Evolutionary conservation across 2,888 invertebrate species (phyloP), one percentile per base, ranked within the genome.

Genomic region (Pristionchus exspectatus): DNA sequence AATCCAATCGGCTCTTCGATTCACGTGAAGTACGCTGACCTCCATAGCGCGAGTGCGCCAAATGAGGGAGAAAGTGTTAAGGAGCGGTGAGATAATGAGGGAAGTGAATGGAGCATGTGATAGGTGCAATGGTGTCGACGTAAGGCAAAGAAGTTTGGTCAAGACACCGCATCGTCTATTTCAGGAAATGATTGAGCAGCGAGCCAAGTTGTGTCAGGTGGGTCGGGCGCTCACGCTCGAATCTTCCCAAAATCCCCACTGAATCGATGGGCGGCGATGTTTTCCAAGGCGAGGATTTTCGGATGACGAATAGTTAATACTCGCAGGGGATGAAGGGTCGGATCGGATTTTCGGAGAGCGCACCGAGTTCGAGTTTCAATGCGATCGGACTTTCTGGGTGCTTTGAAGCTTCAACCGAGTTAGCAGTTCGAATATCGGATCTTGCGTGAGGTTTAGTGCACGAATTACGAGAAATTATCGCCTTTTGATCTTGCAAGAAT

Each of bases 21-120:
- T 44, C 81, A 50, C 81, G 77, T 77, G 77, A 77, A 77, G 77
- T 30, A 44, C 30, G 77, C 38, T 81, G 81, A 81, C 81, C 81
- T 81, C 50, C 50, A 50, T 54, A n/a, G 81, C 38, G 77, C 74
- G 81, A 54, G 81, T 81, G 72, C 81, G 77, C 33, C 38, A 38
- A 72, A 33, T 2, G 24, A 33, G 4, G 50, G 81, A 2, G 81
- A 81, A 81, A 81, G 81, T 81, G 81, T 18, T 33, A n/a, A 10
- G n/a, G 77, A 44, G n/a, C 50, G 2, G 44, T 2, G 63, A n/a
- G 63, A 63, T 50, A 81, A 81, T 81, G 81, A 81, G 81, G 50
- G 81, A 77, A 77, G n/a, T 77, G 50, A 14, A 16, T 27, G n/a
- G 16, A 50, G 81, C 50, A 81, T 44, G 50, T 54, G 81, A 81